Evolutionary conservation across 2,888 invertebrate species (phyloP).

Genomic region (Mamestra brassicae): DNA sequence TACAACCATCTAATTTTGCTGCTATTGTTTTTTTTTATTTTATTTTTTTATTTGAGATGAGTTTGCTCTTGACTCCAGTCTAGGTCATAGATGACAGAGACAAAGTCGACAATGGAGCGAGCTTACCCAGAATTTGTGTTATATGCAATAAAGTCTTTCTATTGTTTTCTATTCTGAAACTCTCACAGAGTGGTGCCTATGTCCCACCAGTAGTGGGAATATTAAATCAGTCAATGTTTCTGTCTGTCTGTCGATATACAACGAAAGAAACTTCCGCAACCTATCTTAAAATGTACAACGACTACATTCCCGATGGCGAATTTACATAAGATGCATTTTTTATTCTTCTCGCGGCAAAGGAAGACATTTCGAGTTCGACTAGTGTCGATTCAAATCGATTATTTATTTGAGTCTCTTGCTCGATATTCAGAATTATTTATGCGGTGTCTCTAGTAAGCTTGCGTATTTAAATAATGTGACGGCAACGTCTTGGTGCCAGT

Average conservation of each 20-base stretch:
- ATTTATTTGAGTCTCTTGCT: conserved; percentile 62
- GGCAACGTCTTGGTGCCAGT: conserved; percentile 41
- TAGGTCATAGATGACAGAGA: no score
- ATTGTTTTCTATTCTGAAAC: no score
- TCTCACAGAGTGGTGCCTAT: no score
- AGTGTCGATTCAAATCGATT: conserved; percentile 63
- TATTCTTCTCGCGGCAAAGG: conserved; percentile 8
- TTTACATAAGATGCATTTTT: conserved; percentile 41
- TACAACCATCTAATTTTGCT: no score
- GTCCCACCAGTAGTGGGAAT: no score
- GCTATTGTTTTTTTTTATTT: no score
- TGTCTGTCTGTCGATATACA: background rate
- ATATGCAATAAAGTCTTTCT: no score
- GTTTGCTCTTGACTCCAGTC: no score
- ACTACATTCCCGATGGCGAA: conserved; percentile 9
- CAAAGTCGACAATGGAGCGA: no score
- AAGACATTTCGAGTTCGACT: conserved; percentile 27
- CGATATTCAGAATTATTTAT: conserved; percentile 65
- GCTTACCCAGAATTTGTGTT: no score
- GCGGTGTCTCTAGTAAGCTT: conserved; percentile 50
- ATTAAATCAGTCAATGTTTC: no score
- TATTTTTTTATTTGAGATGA: no score
- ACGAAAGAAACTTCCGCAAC: background rate
- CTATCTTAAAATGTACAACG: conserved; percentile 10
- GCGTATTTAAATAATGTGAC: conserved; percentile 62